Evolutionary conservation across 30 jellyfish, hydroid and myxozoan species (phyloP).

Genomic region (Sanderia malayensis): DNA sequence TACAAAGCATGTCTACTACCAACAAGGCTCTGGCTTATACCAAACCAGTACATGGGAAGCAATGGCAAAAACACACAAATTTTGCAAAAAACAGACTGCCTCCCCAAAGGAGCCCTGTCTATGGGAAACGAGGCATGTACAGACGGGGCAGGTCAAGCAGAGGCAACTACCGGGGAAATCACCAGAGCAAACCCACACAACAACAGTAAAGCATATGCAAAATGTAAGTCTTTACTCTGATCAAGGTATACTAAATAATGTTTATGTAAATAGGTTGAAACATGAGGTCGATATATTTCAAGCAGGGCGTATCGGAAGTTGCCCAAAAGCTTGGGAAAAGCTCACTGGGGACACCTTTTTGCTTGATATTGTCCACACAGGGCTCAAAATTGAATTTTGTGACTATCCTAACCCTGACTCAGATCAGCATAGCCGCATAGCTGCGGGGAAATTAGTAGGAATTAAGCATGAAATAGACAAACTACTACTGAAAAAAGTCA

Average conservation of each 20-base stretch:
- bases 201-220: conserved; percentile 2
- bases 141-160: conserved; percentile 16
- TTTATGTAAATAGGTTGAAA: neutral
- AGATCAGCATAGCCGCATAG: conserved; percentile 6
- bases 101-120: conserved; percentile 43
- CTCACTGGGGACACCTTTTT: conserved; percentile 20
- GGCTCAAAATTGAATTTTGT: conserved; percentile 17
- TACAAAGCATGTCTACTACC: conserved; percentile 23
- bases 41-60: neutral
- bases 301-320: conserved; percentile 11
- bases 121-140: conserved; percentile 17
- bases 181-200: conserved; percentile 21
- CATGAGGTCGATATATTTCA: neutral
- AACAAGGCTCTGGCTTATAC: conserved; percentile 10
- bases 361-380: conserved; percentile 23
- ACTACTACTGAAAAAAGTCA: conserved; percentile 9
- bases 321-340: conserved; percentile 2
- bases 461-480: conserved; percentile 8
- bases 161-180: conserved; percentile 11
- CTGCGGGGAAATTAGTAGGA: conserved; percentile 18
- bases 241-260: neutral
- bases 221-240: conserved; percentile 10
- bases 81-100: conserved; percentile 16
- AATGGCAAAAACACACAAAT: neutral
- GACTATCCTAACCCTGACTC: conserved; percentile 12